Evolutionary conservation across 35 echinoderm and acorn worm genomes (phyloP), one percentile per base, ranked within the genome.

Genomic region (Patiria miniata): DNA sequence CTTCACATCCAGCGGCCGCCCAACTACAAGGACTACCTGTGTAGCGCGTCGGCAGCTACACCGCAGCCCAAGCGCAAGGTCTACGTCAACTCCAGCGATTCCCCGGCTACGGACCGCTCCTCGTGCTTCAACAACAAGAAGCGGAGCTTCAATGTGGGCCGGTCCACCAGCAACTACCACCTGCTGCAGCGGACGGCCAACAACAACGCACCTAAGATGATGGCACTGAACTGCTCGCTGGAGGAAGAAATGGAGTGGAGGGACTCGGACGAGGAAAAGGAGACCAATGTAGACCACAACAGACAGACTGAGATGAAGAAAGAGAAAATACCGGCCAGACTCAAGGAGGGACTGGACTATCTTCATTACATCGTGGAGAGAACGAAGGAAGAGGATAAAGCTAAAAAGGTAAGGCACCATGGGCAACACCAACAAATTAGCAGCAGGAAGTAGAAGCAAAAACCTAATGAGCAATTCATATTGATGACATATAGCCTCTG

Each of bases 331-430:
- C 88, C 88, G 28, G 79, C 93, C 34, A 77, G 93, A 51, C 61
- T 95, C 39, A 86, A 79, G 55, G 93, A 95, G 17, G 93, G 93
- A 0, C 53, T 95, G 36, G 89, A 88, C 17, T 91, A 83, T 53
- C 86, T 95, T 39, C 87, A 91, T 36, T 95, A 81, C 42, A 90
- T 95, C 26, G 93, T 95, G 8, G 93, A 95, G 78, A 86, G 93
- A 55, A 95, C 93, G 22, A 95, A 90, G 83, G 89, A 84, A 10
- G 83, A 81, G 26, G 93, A 95, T 61, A 90, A 88, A 77, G 88
- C 90, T 59, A 90, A 87, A 59, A 86, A 83, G 89, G 93, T 95
- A 77, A 86, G 18, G 42, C 42, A 47, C 42, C 42, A 47, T 12
- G 12, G 12, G 42, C 42, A 47, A 12, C 12, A 12, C 4, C 42